phyloP scores from a whole-genome alignment of 2,888 invertebrate genomes.

The Pseudoips prasinana region DNA sequence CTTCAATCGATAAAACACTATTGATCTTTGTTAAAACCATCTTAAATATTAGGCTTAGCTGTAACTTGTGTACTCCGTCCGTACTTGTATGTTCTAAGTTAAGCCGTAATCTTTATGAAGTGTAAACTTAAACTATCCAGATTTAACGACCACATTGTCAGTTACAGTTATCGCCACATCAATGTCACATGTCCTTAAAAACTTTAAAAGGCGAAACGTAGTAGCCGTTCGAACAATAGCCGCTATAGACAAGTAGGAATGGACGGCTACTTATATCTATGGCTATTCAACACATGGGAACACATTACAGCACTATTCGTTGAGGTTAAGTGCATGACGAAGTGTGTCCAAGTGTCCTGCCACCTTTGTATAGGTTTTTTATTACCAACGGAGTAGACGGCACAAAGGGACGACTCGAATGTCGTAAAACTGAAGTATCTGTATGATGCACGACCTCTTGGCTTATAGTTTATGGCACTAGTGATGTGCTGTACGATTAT shows the following conservation, averaged over 20 bases:
- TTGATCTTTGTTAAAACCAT: too few relatives aligned
- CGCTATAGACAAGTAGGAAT: constrained; percentile 23
- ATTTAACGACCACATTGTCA: not conserved
- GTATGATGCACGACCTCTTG: constrained; percentile 53
- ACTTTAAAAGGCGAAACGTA: constrained; percentile 25
- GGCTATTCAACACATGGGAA: constrained; percentile 25
- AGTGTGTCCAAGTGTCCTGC: constrained; percentile 46
- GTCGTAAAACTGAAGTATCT: constrained; percentile 60
- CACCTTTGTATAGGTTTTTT: constrained; percentile 58
- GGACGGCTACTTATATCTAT: not conserved
- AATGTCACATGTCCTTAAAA: constrained; percentile 5
- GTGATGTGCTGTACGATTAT: constrained; percentile 47
- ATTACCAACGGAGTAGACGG: constrained; percentile 43
- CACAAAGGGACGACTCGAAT: constrained; percentile 57
- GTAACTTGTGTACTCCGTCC: too few relatives aligned
- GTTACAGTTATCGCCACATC: not conserved
- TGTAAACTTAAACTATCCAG: too few relatives aligned
- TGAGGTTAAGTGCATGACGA: constrained; percentile 43
- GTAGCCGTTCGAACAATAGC: constrained; percentile 21
- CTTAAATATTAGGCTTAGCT: too few relatives aligned
- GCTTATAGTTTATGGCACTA: constrained; percentile 39
- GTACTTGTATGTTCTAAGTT: too few relatives aligned
- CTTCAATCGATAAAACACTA: too few relatives aligned
- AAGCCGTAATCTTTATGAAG: too few relatives aligned
- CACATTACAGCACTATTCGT: constrained; percentile 32